Conservation (phyloP, 2,113 vertebrate genomes). For the Gasterosteus nipponicus region DNA sequence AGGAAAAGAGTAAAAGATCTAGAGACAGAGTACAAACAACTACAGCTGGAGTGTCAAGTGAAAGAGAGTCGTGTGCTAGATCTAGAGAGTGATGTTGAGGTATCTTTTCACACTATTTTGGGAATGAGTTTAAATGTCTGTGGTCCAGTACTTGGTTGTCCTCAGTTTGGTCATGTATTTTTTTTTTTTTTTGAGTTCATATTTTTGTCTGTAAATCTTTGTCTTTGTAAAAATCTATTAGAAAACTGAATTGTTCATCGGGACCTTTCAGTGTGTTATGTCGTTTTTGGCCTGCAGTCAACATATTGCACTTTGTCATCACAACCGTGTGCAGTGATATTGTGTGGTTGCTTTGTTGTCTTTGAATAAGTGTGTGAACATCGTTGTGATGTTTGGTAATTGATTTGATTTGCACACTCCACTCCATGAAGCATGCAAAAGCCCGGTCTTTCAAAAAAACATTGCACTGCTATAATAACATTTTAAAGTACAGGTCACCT, state of each 20-base stretch:
- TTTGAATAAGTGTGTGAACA: conserved; percentile 34
- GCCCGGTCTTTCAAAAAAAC: conserved; percentile 58
- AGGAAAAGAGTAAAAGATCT: conserved; percentile 86
- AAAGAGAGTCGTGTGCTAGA: conserved; percentile 82
- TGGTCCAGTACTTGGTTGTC: conserved; percentile 55
- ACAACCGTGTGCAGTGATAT: conserved; percentile 38
- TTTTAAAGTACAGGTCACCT: not conserved
- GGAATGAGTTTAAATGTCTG: conserved; percentile 70
- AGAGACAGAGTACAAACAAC: conserved; percentile 86
- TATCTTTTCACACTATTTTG: conserved; percentile 69
- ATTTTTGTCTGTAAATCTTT: conserved; percentile 26
- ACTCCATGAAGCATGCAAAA: conserved; percentile 67
- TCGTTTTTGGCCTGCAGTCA: conserved; percentile 57
- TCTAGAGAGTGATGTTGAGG: conserved; percentile 86
- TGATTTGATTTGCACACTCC: conserved; percentile 45
- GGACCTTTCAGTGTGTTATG: conserved; percentile 1
- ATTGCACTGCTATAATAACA: conserved; percentile 16
- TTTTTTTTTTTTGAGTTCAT: conserved; percentile 57
- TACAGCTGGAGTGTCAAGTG: conserved; percentile 84
- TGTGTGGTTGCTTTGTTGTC: conserved; percentile 43
- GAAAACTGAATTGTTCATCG: conserved; percentile 16
- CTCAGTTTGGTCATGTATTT: conserved; percentile 59
- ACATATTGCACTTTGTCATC: conserved; percentile 51
- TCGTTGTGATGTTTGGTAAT: conserved; percentile 56
- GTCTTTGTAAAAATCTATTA: conserved; percentile 28